Percentiles rank a stretch among this genome's conserved stretches.
Evolutionary conservation across 2,113 vertebrate genomes (phyloP).

Genomic region (Lichenostomus cassidix): DNA sequence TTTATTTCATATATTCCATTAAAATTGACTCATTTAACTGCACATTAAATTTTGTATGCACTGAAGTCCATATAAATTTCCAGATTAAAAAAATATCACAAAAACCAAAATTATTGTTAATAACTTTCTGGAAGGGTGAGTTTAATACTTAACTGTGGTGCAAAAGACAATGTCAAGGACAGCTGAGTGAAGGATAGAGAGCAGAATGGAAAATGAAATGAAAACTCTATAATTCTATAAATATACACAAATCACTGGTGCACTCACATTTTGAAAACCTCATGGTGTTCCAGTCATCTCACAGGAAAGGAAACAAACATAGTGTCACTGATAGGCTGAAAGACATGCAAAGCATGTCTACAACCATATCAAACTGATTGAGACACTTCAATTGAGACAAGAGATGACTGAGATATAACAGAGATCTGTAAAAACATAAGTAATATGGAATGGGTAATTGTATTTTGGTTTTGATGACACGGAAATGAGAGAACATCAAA

Average conservation of each 20-base stretch:
- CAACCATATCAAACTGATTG: neutral
- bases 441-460: neutral
- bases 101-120: neutral
- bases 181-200: neutral
- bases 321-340: neutral
- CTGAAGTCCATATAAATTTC: neutral
- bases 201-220: neutral
- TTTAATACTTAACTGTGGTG: neutral
- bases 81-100: neutral
- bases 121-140: neutral
- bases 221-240: neutral
- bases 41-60: neutral
- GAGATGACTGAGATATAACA: neutral
- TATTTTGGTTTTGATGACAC: neutral
- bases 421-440: neutral
- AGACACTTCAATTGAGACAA: neutral
- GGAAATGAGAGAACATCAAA: constrained; percentile 1
- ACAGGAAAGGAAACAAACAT: neutral
- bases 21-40: neutral
- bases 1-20: neutral
- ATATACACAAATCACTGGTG: neutral
- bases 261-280: neutral
- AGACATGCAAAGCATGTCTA: neutral
- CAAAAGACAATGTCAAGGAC: neutral
- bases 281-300: neutral